phyloP scores from a whole-genome alignment of 2,888 invertebrate genomes.

The Lathronympha strigana region DNA sequence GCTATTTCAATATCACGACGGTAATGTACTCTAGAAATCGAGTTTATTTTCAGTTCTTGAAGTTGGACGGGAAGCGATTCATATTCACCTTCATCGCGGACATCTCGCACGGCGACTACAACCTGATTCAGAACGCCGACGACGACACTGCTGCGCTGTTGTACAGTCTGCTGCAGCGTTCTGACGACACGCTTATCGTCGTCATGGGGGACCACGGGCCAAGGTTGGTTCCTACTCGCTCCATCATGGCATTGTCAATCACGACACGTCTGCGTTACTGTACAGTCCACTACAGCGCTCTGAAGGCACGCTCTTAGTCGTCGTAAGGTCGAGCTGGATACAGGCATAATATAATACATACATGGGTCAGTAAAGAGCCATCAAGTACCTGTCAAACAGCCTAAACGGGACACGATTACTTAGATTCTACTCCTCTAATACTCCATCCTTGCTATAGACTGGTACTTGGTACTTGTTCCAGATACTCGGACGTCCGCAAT shows the following conservation, averaged over 20 bases:
- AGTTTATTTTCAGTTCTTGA: slow-evolving; percentile 62
- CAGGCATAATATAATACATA: too few species aligned
- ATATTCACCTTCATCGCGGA: slow-evolving; percentile 95
- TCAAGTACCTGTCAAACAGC: too few species aligned
- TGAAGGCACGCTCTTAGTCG: slow-evolving; percentile 91
- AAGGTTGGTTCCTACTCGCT: too few species aligned
- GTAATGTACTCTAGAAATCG: too few species aligned
- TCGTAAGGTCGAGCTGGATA: too few species aligned
- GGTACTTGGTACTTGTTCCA: too few species aligned
- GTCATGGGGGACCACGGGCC: slow-evolving; percentile 98
- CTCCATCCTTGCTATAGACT: too few species aligned
- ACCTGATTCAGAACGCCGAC: slow-evolving; percentile 90
- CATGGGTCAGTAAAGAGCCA: too few species aligned
- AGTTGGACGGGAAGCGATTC: slow-evolving; percentile 86
- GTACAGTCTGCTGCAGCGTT: slow-evolving; percentile 84
- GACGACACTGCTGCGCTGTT: slow-evolving; percentile 88
- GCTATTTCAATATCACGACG: too few species aligned
- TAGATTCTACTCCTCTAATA: too few species aligned
- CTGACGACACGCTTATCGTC: slow-evolving; percentile 92
- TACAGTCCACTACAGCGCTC: slow-evolving; percentile 85
- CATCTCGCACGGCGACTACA: slow-evolving; percentile 94
- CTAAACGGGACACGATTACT: too few species aligned
- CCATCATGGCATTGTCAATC: too few species aligned
- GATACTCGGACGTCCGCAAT: slow-evolving; percentile 91
- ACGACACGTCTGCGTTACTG: slow-evolving; percentile 88